A percentile compares a stretch with the other conserved stretches of the same genome.
Conservation (phyloP, 2,113 vertebrate genomes). For the Ctenodactylus gundi region DNA sequence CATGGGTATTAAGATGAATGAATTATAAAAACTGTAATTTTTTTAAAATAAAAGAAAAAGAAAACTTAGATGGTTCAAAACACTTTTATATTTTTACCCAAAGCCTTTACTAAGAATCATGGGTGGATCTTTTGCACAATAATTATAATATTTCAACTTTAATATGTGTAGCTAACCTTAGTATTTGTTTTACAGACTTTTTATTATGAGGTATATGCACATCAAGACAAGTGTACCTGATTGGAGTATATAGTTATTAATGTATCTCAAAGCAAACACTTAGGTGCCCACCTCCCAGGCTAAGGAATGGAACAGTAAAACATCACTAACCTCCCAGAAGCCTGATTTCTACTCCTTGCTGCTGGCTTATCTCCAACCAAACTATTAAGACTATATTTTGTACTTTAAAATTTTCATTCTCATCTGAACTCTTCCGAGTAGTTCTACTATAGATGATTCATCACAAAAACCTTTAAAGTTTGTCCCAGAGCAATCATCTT, state of each 20-base stretch:
- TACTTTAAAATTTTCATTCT: background rate
- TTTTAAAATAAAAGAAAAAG: no score
- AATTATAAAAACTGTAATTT: background rate
- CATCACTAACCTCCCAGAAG: background rate
- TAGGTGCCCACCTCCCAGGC: no score
- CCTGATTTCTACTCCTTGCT: background rate
- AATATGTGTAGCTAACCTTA: background rate
- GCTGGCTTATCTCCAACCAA: background rate
- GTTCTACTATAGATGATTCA: background rate
- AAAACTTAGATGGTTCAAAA: background rate
- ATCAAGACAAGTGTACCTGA: background rate
- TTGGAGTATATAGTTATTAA: background rate
- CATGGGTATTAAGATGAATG: background rate
- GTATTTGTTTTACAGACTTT: background rate
- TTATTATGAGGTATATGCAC: background rate
- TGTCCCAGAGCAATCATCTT: background rate
- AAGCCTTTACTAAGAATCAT: background rate
- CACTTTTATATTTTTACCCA: background rate
- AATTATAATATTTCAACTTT: background rate
- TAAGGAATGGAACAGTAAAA: background rate
- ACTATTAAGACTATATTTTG: background rate
- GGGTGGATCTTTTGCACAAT: background rate
- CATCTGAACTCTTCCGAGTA: background rate
- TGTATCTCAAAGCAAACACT: background rate
- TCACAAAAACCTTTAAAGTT: background rate